Conservation (phyloP, 2,797 vertebrate genomes). For the Molossus alvarezi region DNA sequence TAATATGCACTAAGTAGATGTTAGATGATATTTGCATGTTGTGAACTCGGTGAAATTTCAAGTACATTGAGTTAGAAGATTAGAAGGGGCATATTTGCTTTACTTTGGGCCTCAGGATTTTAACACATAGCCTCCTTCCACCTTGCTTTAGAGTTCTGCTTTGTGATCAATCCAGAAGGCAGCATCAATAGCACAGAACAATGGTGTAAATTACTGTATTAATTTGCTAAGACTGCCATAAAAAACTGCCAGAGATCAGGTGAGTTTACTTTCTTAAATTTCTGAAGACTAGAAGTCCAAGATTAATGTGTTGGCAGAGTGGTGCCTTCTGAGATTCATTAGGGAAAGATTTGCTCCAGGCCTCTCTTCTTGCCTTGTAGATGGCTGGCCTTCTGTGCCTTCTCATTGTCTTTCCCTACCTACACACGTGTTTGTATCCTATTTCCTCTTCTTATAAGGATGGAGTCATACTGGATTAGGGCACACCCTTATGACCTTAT, state of each 20-base stretch:
- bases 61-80: background rate
- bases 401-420: background rate
- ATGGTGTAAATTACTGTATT: background rate
- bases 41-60: background rate
- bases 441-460: background rate
- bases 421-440: background rate
- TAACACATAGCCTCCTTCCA: background rate
- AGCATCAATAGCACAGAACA: background rate
- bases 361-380: background rate
- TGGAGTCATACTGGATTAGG: background rate
- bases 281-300: background rate
- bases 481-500: background rate
- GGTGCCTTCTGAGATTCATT: background rate
- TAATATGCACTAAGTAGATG: background rate
- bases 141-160: background rate
- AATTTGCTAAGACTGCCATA: background rate
- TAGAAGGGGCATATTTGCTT: background rate
- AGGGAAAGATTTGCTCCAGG: background rate
- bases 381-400: background rate
- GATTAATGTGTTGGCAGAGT: background rate
- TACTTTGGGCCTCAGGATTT: background rate
- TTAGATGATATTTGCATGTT: background rate
- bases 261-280: background rate
- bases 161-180: background rate
- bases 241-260: background rate